Evolutionary conservation across 2,888 invertebrate genomes (phyloP).

Genomic region (Drosophila mettleri): DNA sequence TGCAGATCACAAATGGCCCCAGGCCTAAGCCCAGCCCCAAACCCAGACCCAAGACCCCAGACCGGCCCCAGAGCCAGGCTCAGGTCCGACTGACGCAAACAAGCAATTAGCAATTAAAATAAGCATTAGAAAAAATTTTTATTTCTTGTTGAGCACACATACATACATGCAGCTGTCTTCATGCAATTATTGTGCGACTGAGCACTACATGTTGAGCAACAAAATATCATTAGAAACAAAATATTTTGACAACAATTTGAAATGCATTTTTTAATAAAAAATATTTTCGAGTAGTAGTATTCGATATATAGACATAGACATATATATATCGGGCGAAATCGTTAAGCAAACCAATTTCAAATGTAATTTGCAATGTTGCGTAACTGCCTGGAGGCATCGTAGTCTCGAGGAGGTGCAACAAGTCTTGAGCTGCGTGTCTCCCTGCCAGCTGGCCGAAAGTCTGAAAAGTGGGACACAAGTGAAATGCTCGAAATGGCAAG

Average conservation of each 20-base stretch:
- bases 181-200: too few species aligned
- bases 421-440: conserved; percentile 34
- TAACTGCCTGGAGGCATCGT: conserved; percentile 2
- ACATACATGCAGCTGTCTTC: too few species aligned
- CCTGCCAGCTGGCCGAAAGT: conserved; percentile 15
- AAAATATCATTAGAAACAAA: too few species aligned
- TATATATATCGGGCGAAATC: neutral
- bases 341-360: conserved; percentile 16
- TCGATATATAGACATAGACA: neutral
- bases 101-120: conserved; percentile 74
- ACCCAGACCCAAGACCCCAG: neutral
- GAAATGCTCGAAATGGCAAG: conserved; percentile 20
- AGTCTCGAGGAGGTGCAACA: conserved; percentile 22
- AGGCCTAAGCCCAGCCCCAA: neutral
- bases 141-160: too few species aligned
- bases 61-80: conserved; percentile 10
- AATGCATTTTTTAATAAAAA: too few species aligned
- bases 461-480: conserved; percentile 36
- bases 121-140: conserved; percentile 25
- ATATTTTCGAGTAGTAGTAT: too few species aligned
- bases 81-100: conserved; percentile 62
- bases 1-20: conserved; percentile 20
- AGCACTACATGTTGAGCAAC: too few species aligned
- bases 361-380: conserved; percentile 35
- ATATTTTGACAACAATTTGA: too few species aligned